Base-by-base conservation (phyloP, 2,888 invertebrate genomes). In the Leptopilina myrica region DNA sequence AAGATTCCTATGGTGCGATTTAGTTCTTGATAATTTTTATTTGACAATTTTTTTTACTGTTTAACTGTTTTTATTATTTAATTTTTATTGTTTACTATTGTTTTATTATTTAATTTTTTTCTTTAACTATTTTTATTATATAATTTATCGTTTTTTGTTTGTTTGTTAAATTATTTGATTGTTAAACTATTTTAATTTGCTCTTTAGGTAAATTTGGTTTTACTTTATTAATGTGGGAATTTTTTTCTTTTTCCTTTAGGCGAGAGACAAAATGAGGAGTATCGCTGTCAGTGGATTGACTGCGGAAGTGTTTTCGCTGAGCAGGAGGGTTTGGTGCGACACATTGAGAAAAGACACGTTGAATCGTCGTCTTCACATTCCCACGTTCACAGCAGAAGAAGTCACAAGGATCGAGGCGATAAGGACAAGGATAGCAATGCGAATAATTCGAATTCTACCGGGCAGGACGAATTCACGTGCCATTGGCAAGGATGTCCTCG, bases 401-500 rank as follows among this genome's bases (percentile, higher is more conserved):
- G 86, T 0, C 89, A 90, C 15, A 85, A 86, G 59, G 86, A 89
- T 33, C 86, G 88, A 59, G 7, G 49, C 14, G 87, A 87, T 11
- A 87, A 84, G 75, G 87, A 87, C 2, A 82, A 79, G 64, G 84
- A 82, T n/a, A 0, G 14, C 33, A 7, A 76, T 0, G n/a, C 78
- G 8, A 33, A 77, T 43, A 80, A 65, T 14, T 49, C 43, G 4
- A 73, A 77, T 33, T 76, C 59, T 14, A 75, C 81, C 2, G 80
- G 79, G 2, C 90, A 89, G 76, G 91, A 98, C 86, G 97, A 98
- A 86, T 99, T 98, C 92, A 96, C 98, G 53, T 99, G 99, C 89
- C 95, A 96, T 67, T 99, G 99, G 99, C 93, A 95, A 78, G 96
- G 97, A n/a, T 99, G 99, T 92, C 96, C 97, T 0, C 94, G 96